phyloP scores from a whole-genome alignment of 1,140 invertebrate species.

The Rhagoletis zephyria region DNA sequence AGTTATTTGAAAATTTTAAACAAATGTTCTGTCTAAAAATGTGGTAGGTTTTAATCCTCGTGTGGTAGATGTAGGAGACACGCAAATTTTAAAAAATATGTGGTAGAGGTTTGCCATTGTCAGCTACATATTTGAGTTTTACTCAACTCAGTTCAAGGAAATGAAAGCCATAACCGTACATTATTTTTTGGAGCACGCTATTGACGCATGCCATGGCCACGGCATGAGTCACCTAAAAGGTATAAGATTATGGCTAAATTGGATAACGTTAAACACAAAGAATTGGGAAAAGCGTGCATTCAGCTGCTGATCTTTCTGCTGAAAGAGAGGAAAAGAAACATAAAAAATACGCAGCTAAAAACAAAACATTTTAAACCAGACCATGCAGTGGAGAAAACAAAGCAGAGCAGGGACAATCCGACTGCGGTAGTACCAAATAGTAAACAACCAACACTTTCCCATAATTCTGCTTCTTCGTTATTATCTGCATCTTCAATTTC shows the following conservation, averaged over 20 bases:
- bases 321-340: not conserved
- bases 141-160: not conserved
- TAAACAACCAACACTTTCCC: not conserved
- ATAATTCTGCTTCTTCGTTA: not conserved
- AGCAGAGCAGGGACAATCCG: not conserved
- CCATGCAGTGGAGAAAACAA: not conserved
- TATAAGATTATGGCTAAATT: not conserved
- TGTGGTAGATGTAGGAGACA: too few relatives aligned
- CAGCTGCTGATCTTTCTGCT: not conserved
- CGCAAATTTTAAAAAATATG: too few relatives aligned
- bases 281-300: not conserved
- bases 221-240: slow-evolving; percentile 31
- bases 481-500: not conserved
- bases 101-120: not conserved
- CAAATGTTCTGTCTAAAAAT: too few relatives aligned
- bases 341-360: not conserved
- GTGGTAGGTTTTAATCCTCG: too few relatives aligned
- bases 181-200: too few relatives aligned
- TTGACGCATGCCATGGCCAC: not conserved
- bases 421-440: not conserved
- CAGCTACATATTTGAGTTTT: not conserved
- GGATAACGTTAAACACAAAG: not conserved
- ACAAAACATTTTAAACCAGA: not conserved
- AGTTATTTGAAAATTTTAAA: too few relatives aligned
- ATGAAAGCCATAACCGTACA: not conserved